phyloP scores from a whole-genome alignment of 1,140 invertebrate genomes.

The Atopsyche davidsoni region DNA sequence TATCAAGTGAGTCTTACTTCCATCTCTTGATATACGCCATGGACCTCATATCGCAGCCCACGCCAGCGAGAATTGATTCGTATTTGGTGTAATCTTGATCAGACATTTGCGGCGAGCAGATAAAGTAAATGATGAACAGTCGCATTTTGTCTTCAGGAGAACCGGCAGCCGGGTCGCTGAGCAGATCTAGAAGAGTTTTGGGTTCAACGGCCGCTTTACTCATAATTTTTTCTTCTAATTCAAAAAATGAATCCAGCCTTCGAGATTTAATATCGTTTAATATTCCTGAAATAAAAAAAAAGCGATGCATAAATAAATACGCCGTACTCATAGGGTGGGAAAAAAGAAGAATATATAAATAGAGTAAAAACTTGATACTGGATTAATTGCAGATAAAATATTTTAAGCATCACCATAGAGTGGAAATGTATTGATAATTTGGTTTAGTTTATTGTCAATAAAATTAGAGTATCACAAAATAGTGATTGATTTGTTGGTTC shows the following conservation, averaged over 20 bases:
- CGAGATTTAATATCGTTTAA: conserved; percentile 87
- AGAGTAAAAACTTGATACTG: too few species aligned
- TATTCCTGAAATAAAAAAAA: conserved; percentile 53
- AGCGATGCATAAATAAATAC: conserved; percentile 2
- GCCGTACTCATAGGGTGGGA: too few species aligned
- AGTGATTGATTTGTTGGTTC: too few species aligned
- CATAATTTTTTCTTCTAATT: conserved; percentile 97
- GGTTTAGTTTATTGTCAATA: too few species aligned
- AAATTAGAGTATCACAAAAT: too few species aligned
- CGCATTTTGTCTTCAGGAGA: conserved; percentile 89
- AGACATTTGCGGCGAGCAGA: conserved; percentile 73
- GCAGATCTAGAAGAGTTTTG: conserved; percentile 70
- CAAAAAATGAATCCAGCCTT: conserved; percentile 93
- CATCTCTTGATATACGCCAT: conserved; percentile 84
- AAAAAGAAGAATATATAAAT: too few species aligned
- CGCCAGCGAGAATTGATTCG: conserved; percentile 66
- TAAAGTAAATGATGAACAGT: conserved; percentile 91
- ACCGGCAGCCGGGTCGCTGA: conserved; percentile 81
- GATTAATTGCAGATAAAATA: too few species aligned
- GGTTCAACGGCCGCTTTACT: conserved; percentile 66
- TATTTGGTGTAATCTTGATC: conserved; percentile 81
- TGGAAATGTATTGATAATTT: too few species aligned
- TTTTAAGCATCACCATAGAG: too few species aligned
- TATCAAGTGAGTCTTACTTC: conserved; percentile 69
- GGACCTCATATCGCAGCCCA: conserved; percentile 79